Conservation (phyloP, 2,113 vertebrate species). For the Lophius piscatorius region DNA sequence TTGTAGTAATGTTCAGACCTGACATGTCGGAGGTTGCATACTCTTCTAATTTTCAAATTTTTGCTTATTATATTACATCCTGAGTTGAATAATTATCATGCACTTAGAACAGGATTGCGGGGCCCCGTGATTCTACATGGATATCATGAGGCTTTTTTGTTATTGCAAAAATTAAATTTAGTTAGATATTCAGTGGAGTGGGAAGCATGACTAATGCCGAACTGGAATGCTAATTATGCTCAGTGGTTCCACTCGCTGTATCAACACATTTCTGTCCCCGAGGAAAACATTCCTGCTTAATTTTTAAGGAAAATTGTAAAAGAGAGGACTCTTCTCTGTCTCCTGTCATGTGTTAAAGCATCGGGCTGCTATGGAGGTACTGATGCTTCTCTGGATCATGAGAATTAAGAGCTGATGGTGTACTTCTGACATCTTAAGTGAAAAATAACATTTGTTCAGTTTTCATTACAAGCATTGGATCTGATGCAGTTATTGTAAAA, state of each 20-base stretch:
- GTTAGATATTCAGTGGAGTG: conserved; percentile 1
- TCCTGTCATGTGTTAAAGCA: conserved; percentile 2
- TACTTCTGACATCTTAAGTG: background rate
- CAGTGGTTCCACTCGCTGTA: conserved; percentile 16
- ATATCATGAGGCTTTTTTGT: conserved; percentile 10
- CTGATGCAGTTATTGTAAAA: background rate
- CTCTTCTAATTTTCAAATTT: background rate
- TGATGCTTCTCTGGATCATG: background rate
- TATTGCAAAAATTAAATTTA: conserved; percentile 14
- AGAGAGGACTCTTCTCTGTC: background rate
- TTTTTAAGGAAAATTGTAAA: conserved; percentile 2
- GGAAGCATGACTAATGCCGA: background rate
- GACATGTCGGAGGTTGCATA: background rate
- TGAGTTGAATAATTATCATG: conserved; percentile 1
- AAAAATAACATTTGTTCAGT: background rate
- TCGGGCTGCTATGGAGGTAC: background rate
- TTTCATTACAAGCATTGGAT: background rate
- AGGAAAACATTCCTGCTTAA: conserved; percentile 26
- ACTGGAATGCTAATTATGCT: conserved; percentile 37
- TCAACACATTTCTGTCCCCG: conserved; percentile 21
- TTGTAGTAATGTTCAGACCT: too few species aligned
- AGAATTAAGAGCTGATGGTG: background rate
- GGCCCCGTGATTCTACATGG: conserved; percentile 1
- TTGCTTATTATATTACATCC: background rate
- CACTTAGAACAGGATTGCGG: conserved; percentile 11